Evolutionary conservation across 1,140 invertebrate genomes (phyloP), one percentile per base, ranked within the genome.

Genomic region (Apis dorsata): DNA sequence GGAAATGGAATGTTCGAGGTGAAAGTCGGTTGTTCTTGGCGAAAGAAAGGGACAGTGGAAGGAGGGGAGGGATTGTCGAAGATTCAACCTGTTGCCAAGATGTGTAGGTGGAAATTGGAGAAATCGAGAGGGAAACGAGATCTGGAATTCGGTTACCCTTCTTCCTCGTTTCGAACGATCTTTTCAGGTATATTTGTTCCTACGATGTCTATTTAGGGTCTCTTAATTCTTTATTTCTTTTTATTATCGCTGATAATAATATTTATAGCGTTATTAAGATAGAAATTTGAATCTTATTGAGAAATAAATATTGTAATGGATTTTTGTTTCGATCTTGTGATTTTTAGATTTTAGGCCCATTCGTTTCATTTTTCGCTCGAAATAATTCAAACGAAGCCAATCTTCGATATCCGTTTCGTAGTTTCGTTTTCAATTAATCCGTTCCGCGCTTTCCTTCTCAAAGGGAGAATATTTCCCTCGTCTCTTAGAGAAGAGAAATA

Each of bases 21-120:
- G 1, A 0, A 51, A 57, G 19, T 34, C 19, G 24, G 13, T 3
- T 34, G 57, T 72, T 15, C 21, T 69, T 7, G 44, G 5, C 5
- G 34, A 44, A 17, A 7, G 7, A 11, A 0, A 5, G 17, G 24
- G 28, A 72, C 57, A 21, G 17, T 7, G 4, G 34, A 65, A 34
- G 10, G n/a, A 13, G 12, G 17, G 24, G 28, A 9, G 34, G 21
- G 11, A 12, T 15, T 55, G 4, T 19, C 11, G 17, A 24, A 19
- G 2, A 24, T 17, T 70, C 57, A 73, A 75, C 72, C 72, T 75
- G 72, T 75, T 75, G 72, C 72, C 72, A 11, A 19, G 57, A 51
- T 19, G 21, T 19, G 34, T 19, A 70, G 70, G 51, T 71, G 15
- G 70, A 71, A 55, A 71, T 55, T 51, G 70, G n/a, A 19, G 51